These are phyloP conservation scores for Balanococcus diminutus DNA, from an alignment of 2,888 invertebrate genomes.

Conservation along the genomic window DNA sequence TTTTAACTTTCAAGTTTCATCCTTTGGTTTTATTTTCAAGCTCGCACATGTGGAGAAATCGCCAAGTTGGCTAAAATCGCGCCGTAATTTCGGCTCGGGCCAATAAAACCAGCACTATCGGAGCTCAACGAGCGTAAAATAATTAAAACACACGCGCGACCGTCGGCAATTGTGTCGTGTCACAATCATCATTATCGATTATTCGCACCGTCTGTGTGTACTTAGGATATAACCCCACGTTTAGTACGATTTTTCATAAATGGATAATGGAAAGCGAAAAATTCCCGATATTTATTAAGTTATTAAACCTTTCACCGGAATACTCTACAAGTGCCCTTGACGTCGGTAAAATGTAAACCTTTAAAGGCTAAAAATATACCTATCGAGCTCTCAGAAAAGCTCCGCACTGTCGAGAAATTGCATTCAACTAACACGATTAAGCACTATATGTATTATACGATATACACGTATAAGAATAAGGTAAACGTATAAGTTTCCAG, in stretches of 20 bases:
- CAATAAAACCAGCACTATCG: background rate
- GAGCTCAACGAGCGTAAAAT: background rate
- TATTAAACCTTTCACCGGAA: background rate
- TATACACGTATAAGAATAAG: background rate
- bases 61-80: background rate
- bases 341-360: background rate
- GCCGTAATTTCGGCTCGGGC: background rate
- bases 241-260: background rate
- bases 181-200: slow-evolving; percentile 28
- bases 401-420: background rate
- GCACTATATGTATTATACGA: background rate
- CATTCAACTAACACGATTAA: background rate
- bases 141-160: slow-evolving; percentile 8
- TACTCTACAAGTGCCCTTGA: background rate
- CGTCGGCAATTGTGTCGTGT: background rate
- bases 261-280: background rate
- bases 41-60: background rate
- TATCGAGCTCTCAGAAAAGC: background rate
- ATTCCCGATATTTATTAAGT: background rate
- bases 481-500: background rate
- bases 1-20: background rate
- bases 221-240: background rate
- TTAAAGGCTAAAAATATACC: background rate
- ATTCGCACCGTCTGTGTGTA: slow-evolving; percentile 6
- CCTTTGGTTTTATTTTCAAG: background rate